Base-by-base conservation (phyloP, 2,888 invertebrate species). In the Aspidiotus destructor region DNA sequence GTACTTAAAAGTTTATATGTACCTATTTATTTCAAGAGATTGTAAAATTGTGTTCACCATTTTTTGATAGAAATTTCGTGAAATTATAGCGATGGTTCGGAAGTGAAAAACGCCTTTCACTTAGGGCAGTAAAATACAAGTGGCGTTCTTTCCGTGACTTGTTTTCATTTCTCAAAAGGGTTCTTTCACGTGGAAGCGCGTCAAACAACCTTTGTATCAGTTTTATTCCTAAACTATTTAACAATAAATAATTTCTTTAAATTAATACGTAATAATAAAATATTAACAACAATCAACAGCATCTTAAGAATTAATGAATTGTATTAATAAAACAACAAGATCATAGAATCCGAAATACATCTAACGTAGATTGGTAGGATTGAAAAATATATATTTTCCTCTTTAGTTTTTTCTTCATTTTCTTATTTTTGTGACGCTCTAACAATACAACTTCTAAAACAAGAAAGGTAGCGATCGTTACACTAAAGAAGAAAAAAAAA, bases 241-340 rank as follows among this genome's bases (percentile, higher is more conserved):
- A 28, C 28, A 28, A 28, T 28, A 28, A 28, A 28, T 28, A 28
- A 28, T 28, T 28, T 28, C 28, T 28, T 28, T 58, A 58, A 8
- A 17, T 17, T 58, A 16, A 58, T 28, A 13, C 58, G 58, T 58
- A 58, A 28, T 58, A 67, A 67, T 60, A 57, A 67, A 60, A 67
- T 67, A 67, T 67, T 58, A 67, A 67, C 67, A 67, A 67, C 67
- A 67, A 67, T 67, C 44, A 67, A 67, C 67, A 67, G 67, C 67
- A 52, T 58, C 67, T 67, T 67, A 67, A 5, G 15, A 58, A 67
- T 58, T 58, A 67, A 67, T 67, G 55, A 67, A 67, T 60, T 67
- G 42, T 60, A 67, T 67, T 60, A 58, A 60, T 16, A 67, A 60
- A 67, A 67, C 67, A 67, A 60, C 60, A 58, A 58, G 42, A 48